Percentiles rank a stretch among this genome's conserved stretches.
These are phyloP conservation scores for Pogonomyrmex californicus DNA, from an alignment of 1,140 invertebrate species.

Conservation along the genomic window DNA sequence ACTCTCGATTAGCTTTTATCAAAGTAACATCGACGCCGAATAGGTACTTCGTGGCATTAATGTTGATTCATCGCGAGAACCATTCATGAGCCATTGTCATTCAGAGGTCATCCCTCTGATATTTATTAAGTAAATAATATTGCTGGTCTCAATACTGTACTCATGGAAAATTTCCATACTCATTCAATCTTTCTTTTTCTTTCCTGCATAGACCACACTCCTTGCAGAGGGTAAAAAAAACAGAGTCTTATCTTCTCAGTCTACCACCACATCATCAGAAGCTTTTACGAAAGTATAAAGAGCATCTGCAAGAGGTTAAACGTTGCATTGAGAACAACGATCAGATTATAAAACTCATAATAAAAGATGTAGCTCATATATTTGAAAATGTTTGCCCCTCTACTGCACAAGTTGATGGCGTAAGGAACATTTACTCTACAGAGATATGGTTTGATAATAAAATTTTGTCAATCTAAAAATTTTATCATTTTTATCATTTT, in stretches of 20 bases:
- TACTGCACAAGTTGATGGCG: conserved; percentile 83
- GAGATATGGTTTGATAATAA: conserved; percentile 52
- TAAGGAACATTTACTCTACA: conserved; percentile 82
- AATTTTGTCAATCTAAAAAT: not conserved
- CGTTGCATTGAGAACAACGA: conserved; percentile 95
- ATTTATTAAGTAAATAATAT: not conserved
- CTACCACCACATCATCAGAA: conserved; percentile 92
- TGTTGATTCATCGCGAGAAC: not conserved
- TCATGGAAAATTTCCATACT: not conserved
- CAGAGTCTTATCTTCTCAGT: conserved; percentile 92
- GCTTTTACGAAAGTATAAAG: conserved; percentile 91
- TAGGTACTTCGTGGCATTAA: not conserved
- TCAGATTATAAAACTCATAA: conserved; percentile 93
- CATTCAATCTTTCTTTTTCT: not conserved
- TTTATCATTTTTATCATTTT: conserved; percentile 61
- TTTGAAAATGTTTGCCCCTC: conserved; percentile 92
- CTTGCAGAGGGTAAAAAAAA: conserved; percentile 90
- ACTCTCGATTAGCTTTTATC: too few relatives aligned
- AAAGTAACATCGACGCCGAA: too few relatives aligned
- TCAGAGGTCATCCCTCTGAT: not conserved
- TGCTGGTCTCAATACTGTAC: not conserved
- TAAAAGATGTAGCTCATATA: conserved; percentile 93
- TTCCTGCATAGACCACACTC: conserved; percentile 87
- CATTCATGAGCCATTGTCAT: not conserved
- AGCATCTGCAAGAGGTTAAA: conserved; percentile 92